phyloP scores from a whole-genome alignment of 2,797 vertebrate genomes.

The Hapalemur alaotrensis region DNA sequence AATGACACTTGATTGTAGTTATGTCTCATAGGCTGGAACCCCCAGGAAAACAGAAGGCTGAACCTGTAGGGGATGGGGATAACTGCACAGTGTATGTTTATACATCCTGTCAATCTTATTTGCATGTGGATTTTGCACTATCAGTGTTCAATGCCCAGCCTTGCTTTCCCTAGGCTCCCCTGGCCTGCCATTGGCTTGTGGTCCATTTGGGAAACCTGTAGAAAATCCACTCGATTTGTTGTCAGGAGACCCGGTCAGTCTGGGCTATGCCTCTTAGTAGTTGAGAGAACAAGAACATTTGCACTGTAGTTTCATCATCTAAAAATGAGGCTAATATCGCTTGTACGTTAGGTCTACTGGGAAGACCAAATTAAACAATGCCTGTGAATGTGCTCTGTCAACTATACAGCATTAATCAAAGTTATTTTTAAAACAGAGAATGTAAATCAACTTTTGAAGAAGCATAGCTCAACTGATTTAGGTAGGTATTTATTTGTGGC shows the following conservation, averaged over 20 bases:
- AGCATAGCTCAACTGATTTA: constrained; percentile 35
- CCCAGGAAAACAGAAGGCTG: background rate
- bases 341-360: constrained; percentile 12
- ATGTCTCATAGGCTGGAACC: background rate
- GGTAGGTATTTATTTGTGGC: background rate
- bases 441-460: constrained; percentile 38
- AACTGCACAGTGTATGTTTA: background rate
- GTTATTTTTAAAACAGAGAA: constrained; percentile 42
- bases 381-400: background rate
- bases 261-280: background rate
- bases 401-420: constrained; percentile 1
- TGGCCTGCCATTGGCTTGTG: background rate
- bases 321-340: background rate
- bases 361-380: constrained; percentile 33
- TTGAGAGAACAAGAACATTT: background rate
- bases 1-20: constrained; percentile 17
- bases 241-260: constrained; percentile 35
- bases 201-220: constrained; percentile 3
- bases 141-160: background rate
- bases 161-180: background rate
- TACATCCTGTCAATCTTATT: background rate
- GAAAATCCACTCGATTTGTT: constrained; percentile 61
- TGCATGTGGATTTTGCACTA: background rate
- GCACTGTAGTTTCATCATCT: background rate
- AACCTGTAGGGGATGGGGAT: background rate